Percentiles rank a stretch among this genome's conserved stretches.
phyloP scores from a whole-genome alignment of 2,797 vertebrate species.

The Amazona finschi region DNA sequence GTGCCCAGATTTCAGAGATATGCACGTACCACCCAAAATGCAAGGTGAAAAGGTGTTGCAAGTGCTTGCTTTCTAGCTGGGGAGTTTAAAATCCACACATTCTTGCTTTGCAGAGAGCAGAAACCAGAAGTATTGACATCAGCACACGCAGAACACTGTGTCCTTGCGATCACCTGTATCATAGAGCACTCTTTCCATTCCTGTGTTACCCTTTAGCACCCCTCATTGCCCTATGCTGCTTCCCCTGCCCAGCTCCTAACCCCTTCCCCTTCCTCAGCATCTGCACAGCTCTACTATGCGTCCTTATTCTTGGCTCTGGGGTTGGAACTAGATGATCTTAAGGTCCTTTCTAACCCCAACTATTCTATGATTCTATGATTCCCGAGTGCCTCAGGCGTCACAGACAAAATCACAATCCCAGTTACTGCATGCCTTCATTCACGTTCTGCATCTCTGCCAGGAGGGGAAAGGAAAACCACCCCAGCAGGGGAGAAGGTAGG shows the following conservation, averaged over 20 bases:
- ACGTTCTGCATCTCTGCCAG: background rate
- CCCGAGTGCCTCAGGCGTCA: fast-evolving
- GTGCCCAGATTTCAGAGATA: background rate
- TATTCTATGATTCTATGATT: background rate
- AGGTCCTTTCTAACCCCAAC: background rate
- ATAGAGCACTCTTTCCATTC: fast-evolving
- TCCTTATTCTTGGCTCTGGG: background rate
- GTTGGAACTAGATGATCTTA: background rate
- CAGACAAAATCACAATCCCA: background rate
- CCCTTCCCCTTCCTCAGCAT: background rate
- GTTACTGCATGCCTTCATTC: background rate
- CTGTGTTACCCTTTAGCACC: background rate
- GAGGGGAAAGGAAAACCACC: background rate
- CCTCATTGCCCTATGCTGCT: background rate
- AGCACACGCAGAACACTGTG: fast-evolving
- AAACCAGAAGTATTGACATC: background rate
- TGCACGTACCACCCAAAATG: fast-evolving
- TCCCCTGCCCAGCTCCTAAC: background rate
- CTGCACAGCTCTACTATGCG: background rate
- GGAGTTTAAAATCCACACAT: background rate
- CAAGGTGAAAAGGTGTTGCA: background rate
- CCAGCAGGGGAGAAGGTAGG: background rate
- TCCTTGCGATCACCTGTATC: fast-evolving
- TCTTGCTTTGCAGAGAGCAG: background rate
- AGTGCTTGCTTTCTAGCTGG: background rate